A percentile compares a stretch with the other conserved stretches of the same genome.
phyloP scores from a whole-genome alignment of 2,113 vertebrate genomes.

The Brevimyrus niger region DNA sequence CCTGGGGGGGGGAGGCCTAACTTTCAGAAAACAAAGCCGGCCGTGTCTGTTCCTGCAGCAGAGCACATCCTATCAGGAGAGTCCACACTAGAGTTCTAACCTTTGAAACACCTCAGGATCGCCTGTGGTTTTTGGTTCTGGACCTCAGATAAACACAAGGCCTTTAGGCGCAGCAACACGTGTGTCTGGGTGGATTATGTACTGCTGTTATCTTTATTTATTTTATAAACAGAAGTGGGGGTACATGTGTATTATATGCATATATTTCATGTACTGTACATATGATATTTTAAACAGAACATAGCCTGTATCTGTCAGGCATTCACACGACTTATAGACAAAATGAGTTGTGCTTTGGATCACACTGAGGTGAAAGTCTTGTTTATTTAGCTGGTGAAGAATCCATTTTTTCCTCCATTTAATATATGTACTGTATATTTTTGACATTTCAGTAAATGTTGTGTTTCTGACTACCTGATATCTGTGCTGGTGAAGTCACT shows the following conservation, averaged over 20 bases:
- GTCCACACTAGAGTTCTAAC: not conserved
- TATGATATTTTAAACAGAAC: not conserved
- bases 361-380: not conserved
- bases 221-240: not conserved
- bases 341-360: not conserved
- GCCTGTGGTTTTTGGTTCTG: not conserved
- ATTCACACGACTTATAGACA: not conserved
- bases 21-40: not conserved
- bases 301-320: not conserved
- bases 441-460: not conserved
- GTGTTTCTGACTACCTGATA: not conserved
- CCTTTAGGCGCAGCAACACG: not conserved
- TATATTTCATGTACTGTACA: not conserved
- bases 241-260: not conserved
- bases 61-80: not conserved
- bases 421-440: not conserved
- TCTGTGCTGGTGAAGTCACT: not conserved
- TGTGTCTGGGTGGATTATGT: not conserved
- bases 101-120: not conserved
- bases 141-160: not conserved
- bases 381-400: not conserved
- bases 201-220: not conserved
- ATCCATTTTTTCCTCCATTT: not conserved
- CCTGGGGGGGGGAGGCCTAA: constrained; percentile 10
- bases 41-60: not conserved